phyloP scores from a whole-genome alignment of 2,888 invertebrate genomes.

The Nemotelus nigrinus region DNA sequence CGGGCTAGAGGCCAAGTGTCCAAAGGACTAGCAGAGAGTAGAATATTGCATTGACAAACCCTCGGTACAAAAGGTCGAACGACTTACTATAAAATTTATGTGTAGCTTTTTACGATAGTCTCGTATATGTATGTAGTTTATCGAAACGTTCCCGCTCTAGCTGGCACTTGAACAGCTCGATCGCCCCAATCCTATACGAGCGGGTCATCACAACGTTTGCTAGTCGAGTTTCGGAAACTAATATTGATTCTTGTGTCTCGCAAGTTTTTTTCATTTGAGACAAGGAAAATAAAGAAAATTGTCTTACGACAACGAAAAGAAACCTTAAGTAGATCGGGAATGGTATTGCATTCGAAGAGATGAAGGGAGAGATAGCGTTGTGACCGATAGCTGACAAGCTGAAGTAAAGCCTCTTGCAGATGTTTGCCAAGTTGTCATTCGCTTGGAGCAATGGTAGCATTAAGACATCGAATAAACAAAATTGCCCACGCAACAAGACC shows the following conservation, averaged over 20 bases:
- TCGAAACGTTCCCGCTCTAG: background rate
- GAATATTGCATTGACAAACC: constrained; percentile 35
- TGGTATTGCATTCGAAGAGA: background rate
- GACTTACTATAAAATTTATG: constrained; percentile 44
- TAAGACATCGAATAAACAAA: constrained; percentile 38
- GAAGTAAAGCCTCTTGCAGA: constrained; percentile 19
- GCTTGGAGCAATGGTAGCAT: constrained; percentile 31
- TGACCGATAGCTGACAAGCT: background rate
- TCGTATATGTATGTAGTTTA: constrained; percentile 8
- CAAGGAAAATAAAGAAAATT: background rate
- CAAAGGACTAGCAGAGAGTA: background rate
- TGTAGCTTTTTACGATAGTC: constrained; percentile 27
- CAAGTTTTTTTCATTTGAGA: constrained; percentile 12
- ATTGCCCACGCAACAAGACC: constrained; percentile 43
- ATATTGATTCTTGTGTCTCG: constrained; percentile 38
- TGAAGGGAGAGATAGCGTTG: background rate
- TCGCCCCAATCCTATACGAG: background rate
- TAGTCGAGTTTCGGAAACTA: constrained; percentile 23
- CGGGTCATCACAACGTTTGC: constrained; percentile 24
- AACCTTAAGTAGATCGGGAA: background rate
- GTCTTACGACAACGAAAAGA: constrained; percentile 4
- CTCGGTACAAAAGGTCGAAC: constrained; percentile 31
- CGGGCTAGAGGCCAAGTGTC: constrained; percentile 15
- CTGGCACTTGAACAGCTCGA: background rate
- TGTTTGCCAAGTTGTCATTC: constrained; percentile 31